Evolutionary conservation across 2,113 vertebrate species (phyloP), one percentile per base, ranked within the genome.

Genomic region (Erpornis zantholeuca): DNA sequence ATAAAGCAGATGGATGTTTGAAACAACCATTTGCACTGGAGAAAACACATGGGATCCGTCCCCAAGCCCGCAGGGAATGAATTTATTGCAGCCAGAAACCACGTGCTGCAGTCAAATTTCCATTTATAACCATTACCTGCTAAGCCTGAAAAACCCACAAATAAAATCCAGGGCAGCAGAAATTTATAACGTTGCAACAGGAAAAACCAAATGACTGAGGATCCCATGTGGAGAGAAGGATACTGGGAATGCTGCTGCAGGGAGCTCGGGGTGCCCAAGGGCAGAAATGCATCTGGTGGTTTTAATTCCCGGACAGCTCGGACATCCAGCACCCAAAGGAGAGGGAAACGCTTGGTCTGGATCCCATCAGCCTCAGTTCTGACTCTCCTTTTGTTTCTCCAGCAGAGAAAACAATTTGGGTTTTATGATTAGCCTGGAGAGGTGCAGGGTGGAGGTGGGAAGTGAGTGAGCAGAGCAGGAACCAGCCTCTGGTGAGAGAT

Each of bases 1-100:
- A 92, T 75, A 75, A 81, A 94, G 95, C 93, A 96, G 87, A 91
- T 60, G 87, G 87, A 91, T 57, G 33, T 64, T 91, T 84, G 38
- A 80, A 96, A 89, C 72, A 54, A 63, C 29, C 36, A 15, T 82
- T 64, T 68, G 82, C 24, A 6, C 57, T 33, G 60, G 52, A 78
- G 65, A 38, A 72, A 90, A 54, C 79, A 88, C 59, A 61, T 18
- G 89, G 83, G 91, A 53, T 16, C 38, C 1, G 40, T 73, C 93
- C 93, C 86, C 18, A n/a, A 14, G 42, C 80, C 80, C 2, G 0
- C 11, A 2, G 66, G 93, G 86, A 80, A 80, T 0, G 25, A 45
- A 61, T 40, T 29, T 40, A 27, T 69, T 17, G 54, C 38, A 44
- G 86, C 54, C 94, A 91, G 42, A 57, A 80, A 59, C 44, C 84